These are phyloP conservation scores for Gasterosteus aculeatus DNA, from an alignment of 2,113 vertebrate genomes.

Conservation along the genomic window DNA sequence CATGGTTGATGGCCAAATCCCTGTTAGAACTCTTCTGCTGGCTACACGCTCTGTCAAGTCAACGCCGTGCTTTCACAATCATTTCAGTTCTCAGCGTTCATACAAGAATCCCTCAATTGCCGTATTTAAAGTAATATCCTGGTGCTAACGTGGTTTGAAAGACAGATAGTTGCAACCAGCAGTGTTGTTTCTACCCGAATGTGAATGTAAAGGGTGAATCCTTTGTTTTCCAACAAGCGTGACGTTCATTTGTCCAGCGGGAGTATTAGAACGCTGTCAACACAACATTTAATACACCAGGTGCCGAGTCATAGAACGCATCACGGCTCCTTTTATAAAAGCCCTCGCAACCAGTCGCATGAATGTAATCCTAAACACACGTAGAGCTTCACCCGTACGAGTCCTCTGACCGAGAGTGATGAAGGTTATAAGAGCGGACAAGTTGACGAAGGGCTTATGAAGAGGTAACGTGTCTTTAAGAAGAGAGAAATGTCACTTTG, in stretches of 20 bases:
- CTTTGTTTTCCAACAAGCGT: neutral
- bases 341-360: conserved; percentile 12
- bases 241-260: conserved; percentile 21
- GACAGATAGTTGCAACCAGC: neutral
- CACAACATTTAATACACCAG: conserved; percentile 44
- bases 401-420: neutral
- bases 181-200: neutral
- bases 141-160: neutral
- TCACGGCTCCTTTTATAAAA: conserved; percentile 13
- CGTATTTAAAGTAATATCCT: neutral
- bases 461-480: conserved; percentile 1
- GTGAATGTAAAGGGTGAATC: neutral
- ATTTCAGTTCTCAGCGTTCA: neutral
- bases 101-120: neutral
- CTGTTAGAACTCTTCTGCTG: neutral
- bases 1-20: neutral
- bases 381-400: conserved; percentile 11
- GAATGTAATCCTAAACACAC: conserved; percentile 13
- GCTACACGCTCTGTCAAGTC: neutral
- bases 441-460: conserved; percentile 33
- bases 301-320: conserved; percentile 21
- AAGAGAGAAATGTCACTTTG: conserved; percentile 20
- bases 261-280: conserved; percentile 33
- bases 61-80: neutral
- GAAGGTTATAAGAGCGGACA: conserved; percentile 15